Evolutionary conservation across 2,888 invertebrate genomes (phyloP), one percentile per base, ranked within the genome.

Genomic region (Neria commutata): DNA sequence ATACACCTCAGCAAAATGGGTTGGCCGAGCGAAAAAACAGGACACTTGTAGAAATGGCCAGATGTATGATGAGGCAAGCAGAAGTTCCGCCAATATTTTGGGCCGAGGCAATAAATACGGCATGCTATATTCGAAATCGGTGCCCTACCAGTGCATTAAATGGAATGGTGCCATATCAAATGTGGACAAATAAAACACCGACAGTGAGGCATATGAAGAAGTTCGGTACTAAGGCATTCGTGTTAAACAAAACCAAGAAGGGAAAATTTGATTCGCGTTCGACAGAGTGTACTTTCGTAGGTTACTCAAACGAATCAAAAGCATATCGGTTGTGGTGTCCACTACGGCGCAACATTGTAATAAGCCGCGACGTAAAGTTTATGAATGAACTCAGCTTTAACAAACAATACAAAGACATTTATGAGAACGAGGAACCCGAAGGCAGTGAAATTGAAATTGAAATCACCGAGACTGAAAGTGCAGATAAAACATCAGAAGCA

Each of bases 41-140:
- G 26, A 65, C 66, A 4, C 58, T 68, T 1, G 53, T 65, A 0
- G 67, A 67, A 34, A 66, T 61, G 61, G 60, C 64, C 3, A 48
- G 66, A n/a, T 67, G 65, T 25, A 53, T 65, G 54, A 51, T 78
- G 56, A 54, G 65, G 0, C 59, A 73, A 34, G 53, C 68, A 1
- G 53, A 54, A 8, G 58, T 54, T 10, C 58, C 60, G 1, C 47
- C 63, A 8, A 25, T 33, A 10, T 63, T 62, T 50, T 60, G 63
- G 60, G 60, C 60, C 2, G 65, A 63, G 48, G 54, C 62, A 10
- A 47, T 63, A 3, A 60, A 56, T 49, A 61, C 61, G 14, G 53
- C 63, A 8, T 60, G 59, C 34, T 64, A 63, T 24, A 58, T 63
- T 11, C 34, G 63, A 37, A 64, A 61, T 23, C 29, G 63, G 34